Evolutionary conservation across 2,888 invertebrate genomes (phyloP), one percentile per base, ranked within the genome.

Genomic region (Saturnia pavonia): DNA sequence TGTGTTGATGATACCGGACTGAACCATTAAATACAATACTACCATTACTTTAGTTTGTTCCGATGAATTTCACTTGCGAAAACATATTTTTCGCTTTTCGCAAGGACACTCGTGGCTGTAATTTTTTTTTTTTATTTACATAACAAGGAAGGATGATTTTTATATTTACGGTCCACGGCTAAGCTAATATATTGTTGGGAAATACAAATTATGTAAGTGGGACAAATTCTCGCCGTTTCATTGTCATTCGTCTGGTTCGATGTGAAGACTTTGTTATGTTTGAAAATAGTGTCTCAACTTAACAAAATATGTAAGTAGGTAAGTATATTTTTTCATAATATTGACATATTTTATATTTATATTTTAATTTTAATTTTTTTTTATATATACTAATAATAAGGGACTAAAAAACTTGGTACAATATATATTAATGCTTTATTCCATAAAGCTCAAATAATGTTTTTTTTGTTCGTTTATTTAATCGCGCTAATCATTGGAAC

Each of bases 171-270:
- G 67, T 19, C 57, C 73, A 43, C 74, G 68, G 68, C 71, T 68
- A 51, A 51, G 71, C 69, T 63, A 71, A 71, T 70, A 68, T 70
- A 71, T 67, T 66, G 45, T 72, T 60, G 45, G 25, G 69, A 74
- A 78, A 77, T 76, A 78, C 76, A 82, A 84, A 85, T 85, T 87
- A 90, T 88, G 88, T 84, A 91, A 87, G 83, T 88, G 78, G 87
- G 84, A 74, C 89, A 80, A 81, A 84, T 85, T 86, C 86, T 86
- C 80, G 85, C 80, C 84, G 84, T 91, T 88, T 89, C 90, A 90
- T 87, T 86, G 86, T 86, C 84, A 82, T 84, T 85, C 79, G 78
- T 72, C 73, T 80, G 75, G 76, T 79, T 78, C 77, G 78, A 72
- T 86, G 83, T 84, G 75, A 79, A 34, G 48, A 57, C 70, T 63